Base-by-base conservation (phyloP, 1,140 invertebrate genomes). In the Eciton burchellii region DNA sequence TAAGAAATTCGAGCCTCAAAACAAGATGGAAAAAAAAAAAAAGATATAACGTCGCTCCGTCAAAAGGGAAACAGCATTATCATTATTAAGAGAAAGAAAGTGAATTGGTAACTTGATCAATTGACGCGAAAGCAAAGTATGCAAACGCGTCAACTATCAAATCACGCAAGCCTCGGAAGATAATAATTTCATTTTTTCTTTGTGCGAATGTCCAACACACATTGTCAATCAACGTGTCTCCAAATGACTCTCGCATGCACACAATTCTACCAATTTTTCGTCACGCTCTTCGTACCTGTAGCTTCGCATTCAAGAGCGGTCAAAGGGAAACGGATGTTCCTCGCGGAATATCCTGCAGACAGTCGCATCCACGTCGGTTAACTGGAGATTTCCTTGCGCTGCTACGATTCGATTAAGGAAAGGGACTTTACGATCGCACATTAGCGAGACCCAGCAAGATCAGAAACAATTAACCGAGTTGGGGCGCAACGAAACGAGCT, bases 161-260 rank as follows among this genome's bases (percentile, higher is more conserved):
- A n/a, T 41, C 45, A 6, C 56, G 9, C 52, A 72, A 68, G 24
- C 60, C 56, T 86, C 57, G 73, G 41, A 57, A 45, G 3, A 11
- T 26, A 74, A 54, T n/a, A 56, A 57, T n/a, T 79, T 68, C 47
- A 57, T 57, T 77, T 66, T 83, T 29, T 72, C 82, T 87, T 72
- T 77, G 21, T 70, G 86, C 26, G 68, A 83, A 86, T 81, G 84
- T 87, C 85, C 73, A 83, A 57, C 45, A 76, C 82, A n/a, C n/a
- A n/a, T n/a, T n/a, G n/a, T n/a, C n/a, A n/a, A n/a, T 79, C 73
- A 71, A 79, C 54, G 56, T 73, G 65, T 84, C 82, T 84, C 59
- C 76, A 74, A n/a, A 59, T 56, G 71, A 77, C 71, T 59, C 54
- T 82, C 66, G 54, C 52, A 59, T 73, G 62, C 56, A 70, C 29